Evolutionary conservation across 2,888 invertebrate genomes (phyloP).

Genomic region (Polyommatus iphigenia): DNA sequence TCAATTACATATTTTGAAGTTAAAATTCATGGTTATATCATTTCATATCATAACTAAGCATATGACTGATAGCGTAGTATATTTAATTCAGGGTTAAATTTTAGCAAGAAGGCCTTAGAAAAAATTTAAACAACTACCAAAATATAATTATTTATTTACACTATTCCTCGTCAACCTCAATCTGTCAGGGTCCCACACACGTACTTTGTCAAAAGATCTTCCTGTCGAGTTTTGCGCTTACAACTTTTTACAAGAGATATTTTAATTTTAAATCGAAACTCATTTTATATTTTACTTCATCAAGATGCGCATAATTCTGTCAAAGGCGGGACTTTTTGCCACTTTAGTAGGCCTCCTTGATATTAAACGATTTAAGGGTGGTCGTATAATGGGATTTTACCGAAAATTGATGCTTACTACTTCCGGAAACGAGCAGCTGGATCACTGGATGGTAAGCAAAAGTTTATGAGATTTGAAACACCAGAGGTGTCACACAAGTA

Average conservation of each 20-base stretch:
- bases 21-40: no score
- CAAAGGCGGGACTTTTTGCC: constrained; percentile 31
- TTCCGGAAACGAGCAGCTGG: neutral
- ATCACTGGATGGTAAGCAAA: neutral
- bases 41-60: no score
- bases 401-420: neutral
- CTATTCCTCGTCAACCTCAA: neutral
- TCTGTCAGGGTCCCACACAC: neutral
- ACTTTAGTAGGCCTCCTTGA: constrained; percentile 30
- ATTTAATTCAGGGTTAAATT: no score
- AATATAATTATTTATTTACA: neutral
- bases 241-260: constrained; percentile 48
- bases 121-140: neutral
- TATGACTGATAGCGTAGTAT: no score
- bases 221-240: constrained; percentile 39
- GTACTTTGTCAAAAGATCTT: constrained; percentile 29
- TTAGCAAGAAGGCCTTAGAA: no score
- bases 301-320: constrained; percentile 59
- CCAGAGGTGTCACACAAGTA: no score
- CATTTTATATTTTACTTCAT: constrained; percentile 60
- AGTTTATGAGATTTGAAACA: no score
- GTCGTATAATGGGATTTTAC: neutral
- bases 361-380: constrained; percentile 26
- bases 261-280: constrained; percentile 63
- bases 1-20: no score